Percentiles rank a stretch among this genome's conserved stretches.
Evolutionary conservation across 92 coral and sea anemone species (phyloP).

Genomic region (Phenganax stokvisi): DNA sequence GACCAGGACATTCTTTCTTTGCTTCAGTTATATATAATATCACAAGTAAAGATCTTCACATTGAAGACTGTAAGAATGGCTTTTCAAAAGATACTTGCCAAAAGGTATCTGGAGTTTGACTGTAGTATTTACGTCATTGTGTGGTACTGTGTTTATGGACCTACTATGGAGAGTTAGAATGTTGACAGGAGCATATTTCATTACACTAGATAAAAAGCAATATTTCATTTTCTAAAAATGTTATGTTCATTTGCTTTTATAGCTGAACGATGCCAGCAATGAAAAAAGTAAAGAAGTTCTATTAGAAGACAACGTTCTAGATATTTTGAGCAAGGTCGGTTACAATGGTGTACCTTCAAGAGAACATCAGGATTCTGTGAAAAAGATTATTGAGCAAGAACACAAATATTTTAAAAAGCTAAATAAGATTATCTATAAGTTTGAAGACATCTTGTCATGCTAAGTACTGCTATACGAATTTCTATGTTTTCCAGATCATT

Average conservation of each 20-base stretch:
- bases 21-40: slow-evolving; percentile 16
- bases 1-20: slow-evolving; percentile 9
- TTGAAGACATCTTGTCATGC: background rate
- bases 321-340: slow-evolving; percentile 41
- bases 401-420: too few relatives aligned
- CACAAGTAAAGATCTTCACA: background rate
- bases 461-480: background rate
- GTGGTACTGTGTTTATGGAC: background rate
- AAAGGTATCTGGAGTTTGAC: slow-evolving; percentile 5
- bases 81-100: slow-evolving; percentile 8
- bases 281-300: slow-evolving; percentile 30
- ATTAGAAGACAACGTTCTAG: slow-evolving; percentile 40
- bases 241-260: background rate
- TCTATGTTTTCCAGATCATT: slow-evolving; percentile 50
- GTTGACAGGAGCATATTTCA: too few relatives aligned
- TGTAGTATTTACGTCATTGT: background rate
- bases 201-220: too few relatives aligned
- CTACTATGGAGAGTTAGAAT: too few relatives aligned
- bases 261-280: slow-evolving; percentile 42
- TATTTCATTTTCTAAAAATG: too few relatives aligned
- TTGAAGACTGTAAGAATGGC: slow-evolving; percentile 7
- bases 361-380: slow-evolving; percentile 39
- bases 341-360: slow-evolving; percentile 48
- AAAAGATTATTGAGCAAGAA: slow-evolving; percentile 18
- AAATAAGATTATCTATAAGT: too few relatives aligned